Percentiles rank a stretch among this genome's conserved stretches.
Conservation (phyloP, 2,797 vertebrate genomes). For the Gymnocypris eckloni region DNA sequence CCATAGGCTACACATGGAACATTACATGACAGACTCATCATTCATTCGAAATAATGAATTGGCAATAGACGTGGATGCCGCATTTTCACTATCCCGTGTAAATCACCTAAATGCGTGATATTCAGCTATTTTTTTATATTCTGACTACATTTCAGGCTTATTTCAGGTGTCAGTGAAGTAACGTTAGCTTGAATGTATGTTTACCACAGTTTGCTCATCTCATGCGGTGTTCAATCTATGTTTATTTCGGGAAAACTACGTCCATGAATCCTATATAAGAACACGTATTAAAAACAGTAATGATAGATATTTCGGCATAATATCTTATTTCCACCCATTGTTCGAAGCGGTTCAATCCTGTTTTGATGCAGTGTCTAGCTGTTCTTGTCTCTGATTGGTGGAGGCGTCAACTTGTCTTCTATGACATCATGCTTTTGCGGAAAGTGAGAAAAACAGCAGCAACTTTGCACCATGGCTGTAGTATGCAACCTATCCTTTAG, state of each 20-base stretch:
- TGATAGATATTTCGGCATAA: conserved; percentile 24
- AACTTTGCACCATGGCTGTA: conserved; percentile 52
- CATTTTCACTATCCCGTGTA: neutral
- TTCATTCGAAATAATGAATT: neutral
- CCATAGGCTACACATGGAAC: neutral
- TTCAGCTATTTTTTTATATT: neutral
- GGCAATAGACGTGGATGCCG: neutral
- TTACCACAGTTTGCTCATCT: neutral
- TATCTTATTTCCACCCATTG: conserved; percentile 88
- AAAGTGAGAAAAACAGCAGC: conserved; percentile 67
- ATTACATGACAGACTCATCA: neutral
- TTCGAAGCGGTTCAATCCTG: conserved; percentile 99
- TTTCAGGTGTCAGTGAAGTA: conserved; percentile 39
- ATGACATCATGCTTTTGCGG: conserved; percentile 89
- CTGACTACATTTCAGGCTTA: neutral
- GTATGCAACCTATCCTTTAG: neutral
- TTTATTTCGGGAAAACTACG: neutral
- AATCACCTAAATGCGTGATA: neutral
- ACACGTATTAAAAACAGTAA: neutral
- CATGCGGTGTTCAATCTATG: neutral
- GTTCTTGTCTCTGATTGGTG: conserved; percentile 79
- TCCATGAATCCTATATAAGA: neutral
- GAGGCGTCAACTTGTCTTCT: conserved; percentile 86
- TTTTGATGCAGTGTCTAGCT: conserved; percentile 79
- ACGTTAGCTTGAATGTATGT: conserved; percentile 32